Evolutionary conservation across 2,888 invertebrate species (phyloP), one percentile per base, ranked within the genome.

Genomic region (Thymelicus lineola): DNA sequence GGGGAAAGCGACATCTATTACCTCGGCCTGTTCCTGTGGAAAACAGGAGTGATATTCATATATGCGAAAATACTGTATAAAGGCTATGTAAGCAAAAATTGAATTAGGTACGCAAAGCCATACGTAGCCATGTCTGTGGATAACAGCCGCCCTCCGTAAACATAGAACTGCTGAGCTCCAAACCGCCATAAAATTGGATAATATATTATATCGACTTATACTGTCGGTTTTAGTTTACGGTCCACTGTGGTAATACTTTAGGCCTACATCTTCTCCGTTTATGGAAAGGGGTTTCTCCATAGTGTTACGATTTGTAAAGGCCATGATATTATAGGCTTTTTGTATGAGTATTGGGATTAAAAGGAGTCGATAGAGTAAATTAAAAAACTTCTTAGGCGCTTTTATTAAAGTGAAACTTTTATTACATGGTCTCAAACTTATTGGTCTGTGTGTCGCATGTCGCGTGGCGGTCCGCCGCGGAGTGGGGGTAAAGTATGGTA

Each of bases 111-210:
- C 38, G 58, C 38, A 59, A 46, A 61, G 36, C 60, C 48, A 50
- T 61, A 46, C 46, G 60, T 28, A 5, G 28, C 28, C 28, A 28
- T 28, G 28, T 46, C 60, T 61, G 45, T 7, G 20, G 60, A 61
- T 61, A 46, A 61, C 38, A n/a, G n/a, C 45, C 46, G 1, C 45
- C 42, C 60, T 61, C 9, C 12, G 60, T 61, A 61, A 61, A 61
- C 60, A 45, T 38, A 5, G 20, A 6, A 15, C 9, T 20, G 17
- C 17, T 60, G 20, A 45, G 14, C 45, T 28, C 60, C 28, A 42
- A 14, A 14, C 46, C 46, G 28, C 46, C 60, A 61, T 61, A 61
- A 61, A 61, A 60, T 45, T 17, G 20, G 60, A 60, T 57, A 50
- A 50, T 50, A 50, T 50, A 50, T 12, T 50, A 50, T 50, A 15